Conservation (phyloP, 2,888 invertebrate genomes). For the Drosophila koepferae region DNA sequence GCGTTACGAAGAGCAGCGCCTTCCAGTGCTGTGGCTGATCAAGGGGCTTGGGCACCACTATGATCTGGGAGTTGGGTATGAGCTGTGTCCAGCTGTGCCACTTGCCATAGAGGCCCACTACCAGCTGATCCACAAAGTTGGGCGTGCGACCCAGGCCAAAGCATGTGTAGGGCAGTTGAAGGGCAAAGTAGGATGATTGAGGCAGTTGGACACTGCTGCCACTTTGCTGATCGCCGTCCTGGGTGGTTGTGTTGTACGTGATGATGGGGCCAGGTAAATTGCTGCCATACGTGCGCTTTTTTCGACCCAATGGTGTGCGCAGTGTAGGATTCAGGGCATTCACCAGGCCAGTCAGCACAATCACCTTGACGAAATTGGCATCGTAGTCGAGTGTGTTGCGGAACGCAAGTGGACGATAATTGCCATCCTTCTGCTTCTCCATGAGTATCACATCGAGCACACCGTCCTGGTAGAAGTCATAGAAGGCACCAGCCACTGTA, state of each 20-base stretch:
- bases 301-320: conserved; percentile 90
- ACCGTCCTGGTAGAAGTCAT: conserved; percentile 96
- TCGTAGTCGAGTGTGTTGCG: conserved; percentile 96
- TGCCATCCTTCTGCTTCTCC: conserved; percentile 86
- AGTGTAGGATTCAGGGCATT: conserved; percentile 90
- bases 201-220: conserved; percentile 95
- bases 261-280: conserved; percentile 96
- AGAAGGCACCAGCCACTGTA: conserved; percentile 94
- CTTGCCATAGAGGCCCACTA: conserved; percentile 91
- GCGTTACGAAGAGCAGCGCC: conserved; percentile 96
- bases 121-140: conserved; percentile 97
- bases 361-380: conserved; percentile 97
- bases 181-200: conserved; percentile 95
- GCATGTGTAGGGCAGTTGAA: conserved; percentile 97
- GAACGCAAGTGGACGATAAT: conserved; percentile 91
- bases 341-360: conserved; percentile 94
- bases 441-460: conserved; percentile 95
- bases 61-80: conserved; percentile 99
- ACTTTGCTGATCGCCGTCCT: conserved; percentile 92
- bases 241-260: conserved; percentile 94
- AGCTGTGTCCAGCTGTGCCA: conserved; percentile 94
- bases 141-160: conserved; percentile 99
- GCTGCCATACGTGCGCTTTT: conserved; percentile 93
- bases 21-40: conserved; percentile 93
- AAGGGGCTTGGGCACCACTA: conserved; percentile 95